Evolutionary conservation across 1,140 invertebrate genomes (phyloP).

Genomic region (Solenopsis fugax): DNA sequence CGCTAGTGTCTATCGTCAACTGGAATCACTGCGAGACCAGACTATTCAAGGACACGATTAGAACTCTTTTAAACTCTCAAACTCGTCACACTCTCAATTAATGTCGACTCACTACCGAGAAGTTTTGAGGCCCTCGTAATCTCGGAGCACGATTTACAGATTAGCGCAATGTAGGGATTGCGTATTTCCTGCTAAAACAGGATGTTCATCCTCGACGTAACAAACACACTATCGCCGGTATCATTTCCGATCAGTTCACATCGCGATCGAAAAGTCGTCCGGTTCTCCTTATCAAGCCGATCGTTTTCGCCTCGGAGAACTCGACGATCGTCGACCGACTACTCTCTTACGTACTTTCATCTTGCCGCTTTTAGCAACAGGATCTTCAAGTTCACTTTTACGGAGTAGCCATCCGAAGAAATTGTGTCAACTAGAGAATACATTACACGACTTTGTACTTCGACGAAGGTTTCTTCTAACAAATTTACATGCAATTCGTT

Average conservation of each 20-base stretch:
- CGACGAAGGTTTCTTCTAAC: not conserved
- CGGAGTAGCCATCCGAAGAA: not conserved
- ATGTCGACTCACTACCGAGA: not conserved
- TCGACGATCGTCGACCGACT: not conserved
- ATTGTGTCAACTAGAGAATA: not conserved
- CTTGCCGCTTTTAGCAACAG: slow-evolving; percentile 55
- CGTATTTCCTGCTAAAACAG: not conserved
- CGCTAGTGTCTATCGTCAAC: slow-evolving; percentile 19
- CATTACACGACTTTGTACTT: not conserved
- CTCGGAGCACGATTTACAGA: not conserved
- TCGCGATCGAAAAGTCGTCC: not conserved
- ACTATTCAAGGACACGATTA: slow-evolving; percentile 44
- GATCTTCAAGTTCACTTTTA: slow-evolving; percentile 52
- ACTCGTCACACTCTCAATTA: not conserved
- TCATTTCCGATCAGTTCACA: slow-evolving; percentile 3
- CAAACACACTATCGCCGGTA: not conserved
- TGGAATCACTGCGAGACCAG: not conserved
- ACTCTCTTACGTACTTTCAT: slow-evolving; percentile 61
- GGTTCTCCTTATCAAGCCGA: not conserved
- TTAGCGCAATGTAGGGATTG: slow-evolving; percentile 6
- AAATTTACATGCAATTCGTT: not conserved
- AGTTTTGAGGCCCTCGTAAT: not conserved
- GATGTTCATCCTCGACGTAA: slow-evolving; percentile 18
- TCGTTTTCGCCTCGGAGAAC: slow-evolving; percentile 23
- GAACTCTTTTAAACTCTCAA: slow-evolving; percentile 27